Conservation (phyloP, 2,797 vertebrate species). For the Trematomus bernacchii region DNA sequence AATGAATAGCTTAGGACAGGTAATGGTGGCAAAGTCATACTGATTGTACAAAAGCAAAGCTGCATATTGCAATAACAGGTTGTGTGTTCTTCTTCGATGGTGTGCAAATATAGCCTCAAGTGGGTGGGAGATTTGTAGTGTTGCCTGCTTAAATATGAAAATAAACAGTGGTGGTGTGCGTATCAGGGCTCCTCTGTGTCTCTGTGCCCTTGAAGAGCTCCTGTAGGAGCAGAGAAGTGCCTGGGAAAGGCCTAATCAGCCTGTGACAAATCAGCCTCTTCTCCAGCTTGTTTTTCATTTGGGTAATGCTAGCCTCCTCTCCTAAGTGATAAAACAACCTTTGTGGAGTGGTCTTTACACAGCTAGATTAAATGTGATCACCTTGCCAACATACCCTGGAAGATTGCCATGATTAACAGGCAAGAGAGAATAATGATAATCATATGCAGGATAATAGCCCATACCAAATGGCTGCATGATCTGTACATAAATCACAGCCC, state of each 20-base stretch:
- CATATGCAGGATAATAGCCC: slow-evolving; percentile 82
- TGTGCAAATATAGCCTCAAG: background rate
- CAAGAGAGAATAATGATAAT: slow-evolving; percentile 82
- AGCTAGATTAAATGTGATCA: slow-evolving; percentile 82
- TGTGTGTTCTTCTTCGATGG: background rate
- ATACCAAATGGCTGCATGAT: slow-evolving; percentile 75
- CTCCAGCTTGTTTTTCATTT: slow-evolving; percentile 81
- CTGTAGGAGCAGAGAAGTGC: slow-evolving; percentile 48
- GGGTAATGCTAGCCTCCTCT: slow-evolving; percentile 78
- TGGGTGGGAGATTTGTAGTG: slow-evolving; percentile 29
- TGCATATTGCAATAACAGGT: background rate
- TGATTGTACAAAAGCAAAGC: slow-evolving; percentile 11
- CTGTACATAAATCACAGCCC: slow-evolving; percentile 76
- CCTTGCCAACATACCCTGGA: slow-evolving; percentile 75
- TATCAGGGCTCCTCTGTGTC: slow-evolving; percentile 23
- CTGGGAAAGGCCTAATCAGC: slow-evolving; percentile 74
- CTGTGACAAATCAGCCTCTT: slow-evolving; percentile 79
- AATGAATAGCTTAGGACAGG: slow-evolving; percentile 20
- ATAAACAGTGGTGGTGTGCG: slow-evolving; percentile 23
- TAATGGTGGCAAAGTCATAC: slow-evolving; percentile 14
- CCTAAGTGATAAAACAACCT: slow-evolving; percentile 81
- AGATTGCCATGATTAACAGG: slow-evolving; percentile 82
- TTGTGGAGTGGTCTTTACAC: slow-evolving; percentile 70
- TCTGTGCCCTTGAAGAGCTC: slow-evolving; percentile 71
- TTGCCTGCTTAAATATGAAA: slow-evolving; percentile 22